phyloP scores from a whole-genome alignment of 2,113 vertebrate genomes.

The Charadrius vociferus region DNA sequence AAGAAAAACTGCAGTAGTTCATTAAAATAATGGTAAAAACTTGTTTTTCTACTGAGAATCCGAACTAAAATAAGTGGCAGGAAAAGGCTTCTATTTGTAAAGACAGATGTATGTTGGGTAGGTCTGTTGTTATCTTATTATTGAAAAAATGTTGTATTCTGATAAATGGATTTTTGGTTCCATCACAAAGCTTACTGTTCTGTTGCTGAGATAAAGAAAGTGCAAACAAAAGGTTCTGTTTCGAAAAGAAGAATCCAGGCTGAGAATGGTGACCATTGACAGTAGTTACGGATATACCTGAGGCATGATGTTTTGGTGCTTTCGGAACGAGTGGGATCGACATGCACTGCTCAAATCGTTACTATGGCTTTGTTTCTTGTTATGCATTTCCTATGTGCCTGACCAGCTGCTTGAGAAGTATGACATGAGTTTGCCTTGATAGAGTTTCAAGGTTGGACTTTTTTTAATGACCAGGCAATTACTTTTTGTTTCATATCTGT shows the following conservation, averaged over 20 bases:
- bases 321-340: neutral
- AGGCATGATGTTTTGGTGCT: neutral
- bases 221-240: neutral
- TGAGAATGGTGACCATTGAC: neutral
- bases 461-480: neutral
- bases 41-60: too few species aligned
- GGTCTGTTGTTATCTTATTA: neutral
- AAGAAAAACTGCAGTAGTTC: neutral
- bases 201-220: neutral
- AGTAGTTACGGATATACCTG: neutral
- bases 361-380: neutral
- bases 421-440: neutral
- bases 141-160: neutral
- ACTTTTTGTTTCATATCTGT: neutral
- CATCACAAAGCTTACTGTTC: neutral
- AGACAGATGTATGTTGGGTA: neutral
- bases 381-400: neutral
- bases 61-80: neutral
- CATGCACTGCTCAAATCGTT: neutral
- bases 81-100: neutral
- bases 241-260: neutral
- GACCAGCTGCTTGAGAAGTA: neutral
- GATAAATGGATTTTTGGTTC: neutral
- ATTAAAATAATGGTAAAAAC: neutral
- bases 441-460: neutral